Evolutionary conservation across 1,140 invertebrate species (phyloP).

Genomic region (Nylanderia fulva): DNA sequence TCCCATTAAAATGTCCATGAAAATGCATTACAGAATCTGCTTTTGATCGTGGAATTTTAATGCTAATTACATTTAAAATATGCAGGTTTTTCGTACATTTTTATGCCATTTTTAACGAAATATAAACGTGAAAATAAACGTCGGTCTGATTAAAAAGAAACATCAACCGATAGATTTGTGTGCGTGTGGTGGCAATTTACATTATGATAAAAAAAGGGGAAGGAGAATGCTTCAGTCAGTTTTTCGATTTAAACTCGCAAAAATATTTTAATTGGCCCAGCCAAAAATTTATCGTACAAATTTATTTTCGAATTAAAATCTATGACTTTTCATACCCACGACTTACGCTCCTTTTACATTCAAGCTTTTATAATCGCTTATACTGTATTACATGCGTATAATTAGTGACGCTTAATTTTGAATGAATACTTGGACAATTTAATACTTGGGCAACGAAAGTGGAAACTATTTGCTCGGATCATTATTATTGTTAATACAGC

Average conservation of each 20-base stretch:
- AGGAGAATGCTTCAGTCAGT: constrained; percentile 12
- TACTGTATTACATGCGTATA: not conserved
- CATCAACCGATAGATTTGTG: constrained; percentile 5
- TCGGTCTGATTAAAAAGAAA: constrained; percentile 27
- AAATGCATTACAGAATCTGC: not conserved
- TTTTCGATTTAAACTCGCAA: not conserved
- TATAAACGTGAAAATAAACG: constrained; percentile 8
- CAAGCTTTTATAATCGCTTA: too few relatives aligned
- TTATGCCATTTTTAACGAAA: constrained; percentile 9
- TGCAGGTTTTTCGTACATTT: not conserved
- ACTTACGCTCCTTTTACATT: too few relatives aligned
- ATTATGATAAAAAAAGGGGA: constrained; percentile 30
- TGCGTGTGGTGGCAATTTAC: constrained; percentile 36
- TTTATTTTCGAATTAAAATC: constrained; percentile 26
- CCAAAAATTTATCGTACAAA: constrained; percentile 12
- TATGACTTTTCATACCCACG: too few relatives aligned
- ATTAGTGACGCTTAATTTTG: not conserved
- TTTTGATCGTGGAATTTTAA: not conserved
- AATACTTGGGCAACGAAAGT: not conserved
- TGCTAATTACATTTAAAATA: not conserved
- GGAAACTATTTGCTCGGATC: not conserved
- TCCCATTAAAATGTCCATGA: not conserved
- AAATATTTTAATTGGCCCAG: not conserved
- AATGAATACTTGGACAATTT: not conserved
- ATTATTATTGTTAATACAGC: not conserved